Evolutionary conservation across 2,797 vertebrate genomes (phyloP).

Genomic region (Atherinosoma microstoma): DNA sequence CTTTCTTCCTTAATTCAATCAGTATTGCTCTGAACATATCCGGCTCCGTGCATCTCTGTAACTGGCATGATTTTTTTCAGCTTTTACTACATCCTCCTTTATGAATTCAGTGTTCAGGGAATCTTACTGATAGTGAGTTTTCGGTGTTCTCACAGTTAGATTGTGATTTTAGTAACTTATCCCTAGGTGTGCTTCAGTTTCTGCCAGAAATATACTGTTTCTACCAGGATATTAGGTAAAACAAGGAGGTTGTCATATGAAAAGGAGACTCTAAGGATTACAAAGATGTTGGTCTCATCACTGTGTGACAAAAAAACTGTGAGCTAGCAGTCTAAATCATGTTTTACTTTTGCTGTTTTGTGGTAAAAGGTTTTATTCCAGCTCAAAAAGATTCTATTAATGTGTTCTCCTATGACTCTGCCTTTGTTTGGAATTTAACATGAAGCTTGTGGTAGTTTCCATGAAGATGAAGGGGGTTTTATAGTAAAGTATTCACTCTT

Average conservation of each 20-base stretch:
- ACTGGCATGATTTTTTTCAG: conserved; percentile 28
- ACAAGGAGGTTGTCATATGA: too few relatives aligned
- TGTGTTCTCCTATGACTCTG: neutral
- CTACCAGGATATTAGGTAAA: neutral
- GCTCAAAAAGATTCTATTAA: too few relatives aligned
- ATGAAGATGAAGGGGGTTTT: neutral
- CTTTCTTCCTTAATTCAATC: conserved; percentile 48
- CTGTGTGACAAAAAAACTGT: too few relatives aligned
- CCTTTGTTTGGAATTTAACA: neutral
- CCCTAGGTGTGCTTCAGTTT: neutral
- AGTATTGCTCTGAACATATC: neutral
- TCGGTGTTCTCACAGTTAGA: neutral
- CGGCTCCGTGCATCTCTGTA: conserved; percentile 6
- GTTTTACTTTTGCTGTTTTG: too few relatives aligned
- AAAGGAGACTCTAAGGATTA: too few relatives aligned
- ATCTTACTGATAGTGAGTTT: neutral
- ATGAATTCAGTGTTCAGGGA: conserved; percentile 4
- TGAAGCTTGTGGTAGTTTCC: neutral
- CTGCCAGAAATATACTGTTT: neutral
- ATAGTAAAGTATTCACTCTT: neutral
- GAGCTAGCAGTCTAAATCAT: too few relatives aligned
- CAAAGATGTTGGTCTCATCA: too few relatives aligned
- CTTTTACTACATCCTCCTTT: conserved; percentile 9
- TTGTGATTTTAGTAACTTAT: neutral
- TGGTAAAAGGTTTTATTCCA: neutral